Base-by-base conservation (phyloP, 2,888 invertebrate species). In the Drosophila meridiana region DNA sequence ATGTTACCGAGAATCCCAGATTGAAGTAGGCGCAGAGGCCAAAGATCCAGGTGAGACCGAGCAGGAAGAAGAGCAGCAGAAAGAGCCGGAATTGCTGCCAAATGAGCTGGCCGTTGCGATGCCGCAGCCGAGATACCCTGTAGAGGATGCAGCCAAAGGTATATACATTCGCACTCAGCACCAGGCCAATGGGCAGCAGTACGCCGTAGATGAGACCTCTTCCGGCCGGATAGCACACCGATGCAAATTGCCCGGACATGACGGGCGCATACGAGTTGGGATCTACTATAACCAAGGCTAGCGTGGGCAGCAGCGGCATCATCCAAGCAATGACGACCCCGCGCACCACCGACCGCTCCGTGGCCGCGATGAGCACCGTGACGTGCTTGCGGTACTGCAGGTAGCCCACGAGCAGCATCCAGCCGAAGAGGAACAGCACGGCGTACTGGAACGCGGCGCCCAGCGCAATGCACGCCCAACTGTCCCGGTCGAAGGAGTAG, bases 1-100 rank as follows among this genome's bases (percentile, higher is more conserved):
- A 40, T 0, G 28, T 40, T 0, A 48, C 1, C 0, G 28, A 5
- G 2, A 56, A 20, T 2, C 68, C 78, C 42, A 59, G 6, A 0
- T 32, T 14, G 9, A 65, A 60, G 9, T 73, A 72, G 36, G 58
- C n/a, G 38, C 59, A 58, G 7, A 77, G 28, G 28, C 68, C 77
- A 50, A 76, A 76, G 20, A 76, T 61, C 76, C 76, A 76, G n/a
- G 64, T 30, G 0, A 77, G n/a, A 1, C 73, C 72, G 5, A 76
- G 55, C 34, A 62, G 13, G 11, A 34, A 76, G 32, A 76, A 76
- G 32, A 76, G 64, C 38, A 76, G 30, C 6, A 68, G 9, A 1
- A 68, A 72, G 8, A 76, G 61, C 0, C 58, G 40, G 28, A 68
- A 4, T 36, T 76, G 76, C 38, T 9, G 26, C 20, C 58, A 59